Base-by-base conservation (phyloP, 2,113 vertebrate genomes). In the Struthidea cinerea region DNA sequence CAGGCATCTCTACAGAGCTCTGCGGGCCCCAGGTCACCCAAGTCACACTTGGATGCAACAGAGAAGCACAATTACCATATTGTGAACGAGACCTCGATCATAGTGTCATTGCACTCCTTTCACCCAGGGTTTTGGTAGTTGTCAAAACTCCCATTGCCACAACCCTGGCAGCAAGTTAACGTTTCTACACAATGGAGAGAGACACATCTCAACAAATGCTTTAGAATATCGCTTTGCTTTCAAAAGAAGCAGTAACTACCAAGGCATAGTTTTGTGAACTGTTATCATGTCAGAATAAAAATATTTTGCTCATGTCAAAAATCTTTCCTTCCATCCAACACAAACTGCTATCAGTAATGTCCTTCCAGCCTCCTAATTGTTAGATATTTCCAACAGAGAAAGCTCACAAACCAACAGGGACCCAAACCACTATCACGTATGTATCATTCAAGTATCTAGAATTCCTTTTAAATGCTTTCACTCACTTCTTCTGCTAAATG, bases 391-490 rank as follows among this genome's bases (percentile, higher is more conserved):
- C 73, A 41, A 15, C 0, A 46, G 21, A 21, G 42, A 64, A 84
- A 14, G n/a, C 20, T 71, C 68, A 73, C 68, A 94, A 71, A 64
- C 27, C 16, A 35, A 44, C 46, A 81, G 39, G 68, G 73, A 41
- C 8, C 1, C 32, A 85, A 75, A 69, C 5, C 42, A 39, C 16
- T 16, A n/a, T 35, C 47, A 47, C 15, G 3, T 6, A 41, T 0
- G 6, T 10, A 37, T 30, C 78, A 42, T 35, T 33, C 52, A 50
- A 0, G 0, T 12, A 50, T 10, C 42, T 16, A 33, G 33, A 87
- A 27, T 33, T n/a, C 42, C 67, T 84, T 20, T 22, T 0, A 63
- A 83, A 92, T 1, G 3, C 57, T 82, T 63, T 73, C 17, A 11
- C 22, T 78, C 21, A 20, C 41, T 70, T 70, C 53, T 68, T 57